phyloP scores from a whole-genome alignment of 2,797 vertebrate genomes.

The Pseudocheirus occidentalis region DNA sequence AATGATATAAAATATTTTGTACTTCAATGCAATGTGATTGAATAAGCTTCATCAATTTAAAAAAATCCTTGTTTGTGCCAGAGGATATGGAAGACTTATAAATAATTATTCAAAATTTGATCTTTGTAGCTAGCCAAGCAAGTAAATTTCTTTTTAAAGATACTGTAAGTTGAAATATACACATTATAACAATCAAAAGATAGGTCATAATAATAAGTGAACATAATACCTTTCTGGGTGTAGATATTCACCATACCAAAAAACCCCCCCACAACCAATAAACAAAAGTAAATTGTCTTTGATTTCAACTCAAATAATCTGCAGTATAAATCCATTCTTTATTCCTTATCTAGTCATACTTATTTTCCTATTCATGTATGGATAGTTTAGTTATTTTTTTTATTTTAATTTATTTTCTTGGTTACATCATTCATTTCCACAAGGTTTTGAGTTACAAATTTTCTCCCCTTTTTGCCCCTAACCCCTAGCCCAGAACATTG shows the following conservation, averaged over 20 bases:
- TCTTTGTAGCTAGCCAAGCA: neutral
- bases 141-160: neutral
- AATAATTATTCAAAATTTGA: neutral
- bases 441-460: too few species aligned
- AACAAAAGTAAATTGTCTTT: neutral
- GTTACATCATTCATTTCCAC: too few species aligned
- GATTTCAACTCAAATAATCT: neutral
- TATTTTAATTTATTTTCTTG: too few species aligned
- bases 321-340: neutral
- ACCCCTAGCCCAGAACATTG: too few species aligned
- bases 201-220: neutral
- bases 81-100: neutral
- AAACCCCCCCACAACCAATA: too few species aligned
- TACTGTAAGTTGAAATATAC: neutral
- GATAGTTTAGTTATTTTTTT: neutral
- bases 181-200: neutral
- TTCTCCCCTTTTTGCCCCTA: too few species aligned
- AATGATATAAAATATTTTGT: too few species aligned
- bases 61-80: too few species aligned
- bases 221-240: neutral
- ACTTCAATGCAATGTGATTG: neutral
- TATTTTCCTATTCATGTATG: neutral
- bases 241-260: neutral
- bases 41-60: neutral
- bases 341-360: neutral